phyloP scores from a whole-genome alignment of 1,140 invertebrate species.

The Hirudo medicinalis region DNA sequence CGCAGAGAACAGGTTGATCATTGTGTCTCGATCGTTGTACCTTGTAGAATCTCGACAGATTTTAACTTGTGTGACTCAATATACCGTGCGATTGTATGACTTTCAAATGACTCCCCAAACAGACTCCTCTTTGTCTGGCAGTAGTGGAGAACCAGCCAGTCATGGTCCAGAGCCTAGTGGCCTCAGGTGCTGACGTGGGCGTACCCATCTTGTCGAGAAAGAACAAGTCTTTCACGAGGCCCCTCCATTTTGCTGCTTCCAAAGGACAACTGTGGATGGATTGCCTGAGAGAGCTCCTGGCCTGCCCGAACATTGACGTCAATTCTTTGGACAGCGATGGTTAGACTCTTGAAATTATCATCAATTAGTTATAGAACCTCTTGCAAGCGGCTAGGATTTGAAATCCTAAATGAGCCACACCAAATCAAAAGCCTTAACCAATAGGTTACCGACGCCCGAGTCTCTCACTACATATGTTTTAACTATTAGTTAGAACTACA shows the following conservation, averaged over 20 bases:
- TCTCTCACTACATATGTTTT: too few species aligned
- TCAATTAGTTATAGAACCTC: too few species aligned
- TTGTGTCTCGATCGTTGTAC: too few species aligned
- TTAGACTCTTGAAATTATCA: not conserved
- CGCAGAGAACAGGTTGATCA: too few species aligned
- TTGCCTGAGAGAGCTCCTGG: slow-evolving; percentile 6
- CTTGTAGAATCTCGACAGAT: too few species aligned
- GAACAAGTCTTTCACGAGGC: not conserved
- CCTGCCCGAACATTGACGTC: not conserved
- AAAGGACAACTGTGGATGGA: slow-evolving; percentile 1
- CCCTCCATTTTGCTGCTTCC: slow-evolving; percentile 8
- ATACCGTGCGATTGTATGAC: not conserved
- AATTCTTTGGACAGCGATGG: slow-evolving; percentile 4
- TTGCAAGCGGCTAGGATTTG: too few species aligned
- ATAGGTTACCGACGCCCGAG: too few species aligned
- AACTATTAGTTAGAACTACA: too few species aligned
- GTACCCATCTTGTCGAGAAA: slow-evolving; percentile 3
- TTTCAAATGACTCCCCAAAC: not conserved
- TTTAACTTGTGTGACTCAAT: too few species aligned
- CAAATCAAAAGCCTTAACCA: too few species aligned
- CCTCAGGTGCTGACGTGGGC: slow-evolving; percentile 5
- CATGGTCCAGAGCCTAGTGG: slow-evolving; percentile 3
- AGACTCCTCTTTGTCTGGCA: not conserved
- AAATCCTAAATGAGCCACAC: too few species aligned
- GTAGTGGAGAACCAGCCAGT: slow-evolving; percentile 8